Conservation (phyloP, 1,140 invertebrate species). For the Hypsibius dujardini region DNA sequence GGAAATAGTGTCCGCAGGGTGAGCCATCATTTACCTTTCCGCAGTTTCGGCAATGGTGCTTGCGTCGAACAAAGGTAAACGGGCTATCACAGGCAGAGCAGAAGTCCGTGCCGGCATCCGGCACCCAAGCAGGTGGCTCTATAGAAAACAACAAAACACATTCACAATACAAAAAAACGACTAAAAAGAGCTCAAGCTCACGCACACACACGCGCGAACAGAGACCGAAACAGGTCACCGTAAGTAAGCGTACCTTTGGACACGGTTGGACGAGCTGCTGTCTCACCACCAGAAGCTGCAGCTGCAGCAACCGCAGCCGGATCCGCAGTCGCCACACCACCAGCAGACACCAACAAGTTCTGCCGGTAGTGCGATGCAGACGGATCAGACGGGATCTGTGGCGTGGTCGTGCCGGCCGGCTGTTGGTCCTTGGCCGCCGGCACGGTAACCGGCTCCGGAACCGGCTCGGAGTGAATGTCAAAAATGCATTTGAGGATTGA, state of each 20-base stretch:
- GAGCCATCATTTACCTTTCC: constrained; percentile 48
- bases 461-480: constrained; percentile 50
- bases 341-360: constrained; percentile 20
- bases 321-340: too few relatives aligned
- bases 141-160: constrained; percentile 34
- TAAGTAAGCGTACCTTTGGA: constrained; percentile 18
- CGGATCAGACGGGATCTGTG: constrained; percentile 26
- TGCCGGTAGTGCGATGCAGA: constrained; percentile 21
- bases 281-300: too few relatives aligned
- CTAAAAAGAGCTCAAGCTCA: constrained; percentile 12
- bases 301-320: too few relatives aligned
- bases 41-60: constrained; percentile 86
- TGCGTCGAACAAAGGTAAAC: constrained; percentile 79
- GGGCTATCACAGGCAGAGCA: constrained; percentile 78
- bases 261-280: not conserved
- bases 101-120: constrained; percentile 66
- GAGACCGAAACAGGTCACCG: too few relatives aligned
- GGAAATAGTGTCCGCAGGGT: not conserved
- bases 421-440: too few relatives aligned
- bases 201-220: constrained; percentile 20
- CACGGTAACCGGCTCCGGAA: too few relatives aligned
- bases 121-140: constrained; percentile 69
- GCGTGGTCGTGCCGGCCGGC: constrained; percentile 4
- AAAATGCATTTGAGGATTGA: constrained; percentile 90
- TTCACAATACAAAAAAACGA: constrained; percentile 23